Evolutionary conservation across 2,797 vertebrate genomes (phyloP).

Genomic region (Ptychobarbus kaznakovi): DNA sequence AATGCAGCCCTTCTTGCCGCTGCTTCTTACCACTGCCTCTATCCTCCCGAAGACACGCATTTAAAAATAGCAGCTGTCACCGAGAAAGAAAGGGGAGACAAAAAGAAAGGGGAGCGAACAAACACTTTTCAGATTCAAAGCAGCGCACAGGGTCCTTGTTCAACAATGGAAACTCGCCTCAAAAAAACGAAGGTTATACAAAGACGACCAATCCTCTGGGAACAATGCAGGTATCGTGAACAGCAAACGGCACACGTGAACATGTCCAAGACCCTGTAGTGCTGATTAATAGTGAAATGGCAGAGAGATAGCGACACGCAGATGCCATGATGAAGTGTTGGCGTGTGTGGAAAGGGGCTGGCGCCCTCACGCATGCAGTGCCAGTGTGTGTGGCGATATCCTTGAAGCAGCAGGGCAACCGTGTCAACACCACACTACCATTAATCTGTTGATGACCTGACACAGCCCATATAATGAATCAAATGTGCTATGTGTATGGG

Average conservation of each 20-base stretch:
- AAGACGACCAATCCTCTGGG: slow-evolving; percentile 14
- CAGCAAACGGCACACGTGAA: neutral
- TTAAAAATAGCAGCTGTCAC: slow-evolving; percentile 55
- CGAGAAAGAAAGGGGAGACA: slow-evolving; percentile 16
- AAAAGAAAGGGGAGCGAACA: slow-evolving; percentile 31
- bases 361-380: neutral
- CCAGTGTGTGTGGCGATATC: slow-evolving; percentile 10
- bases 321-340: slow-evolving; percentile 5
- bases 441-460: slow-evolving; percentile 34
- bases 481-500: neutral
- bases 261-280: slow-evolving; percentile 3
- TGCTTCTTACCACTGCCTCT: slow-evolving; percentile 29
- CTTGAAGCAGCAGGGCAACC: slow-evolving; percentile 22
- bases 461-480: slow-evolving; percentile 18
- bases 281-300: slow-evolving; percentile 36
- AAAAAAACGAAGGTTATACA: slow-evolving; percentile 36
- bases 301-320: neutral
- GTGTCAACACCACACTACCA: slow-evolving; percentile 15
- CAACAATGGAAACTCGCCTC: slow-evolving; percentile 16
- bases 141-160: slow-evolving; percentile 19
- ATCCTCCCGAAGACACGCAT: slow-evolving; percentile 29
- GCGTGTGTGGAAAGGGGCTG: neutral
- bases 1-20: slow-evolving; percentile 5
- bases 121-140: slow-evolving; percentile 47
- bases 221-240: slow-evolving; percentile 35